Conservation (phyloP, 1,140 invertebrate genomes). For the Pseudomyrmex pallidus region DNA sequence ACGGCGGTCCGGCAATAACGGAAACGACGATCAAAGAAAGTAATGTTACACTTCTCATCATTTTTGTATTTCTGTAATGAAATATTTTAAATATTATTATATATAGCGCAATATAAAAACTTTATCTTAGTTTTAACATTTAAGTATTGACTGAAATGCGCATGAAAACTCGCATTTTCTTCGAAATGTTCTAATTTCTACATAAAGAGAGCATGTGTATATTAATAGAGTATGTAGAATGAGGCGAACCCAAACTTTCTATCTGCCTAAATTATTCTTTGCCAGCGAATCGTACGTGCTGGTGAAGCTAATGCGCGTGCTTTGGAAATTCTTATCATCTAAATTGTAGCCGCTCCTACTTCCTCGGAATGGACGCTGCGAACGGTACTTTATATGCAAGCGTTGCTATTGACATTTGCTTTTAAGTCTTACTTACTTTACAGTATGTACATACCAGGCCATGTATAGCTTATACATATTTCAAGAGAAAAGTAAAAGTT, state of each 20-base stretch:
- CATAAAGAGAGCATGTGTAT: conserved; percentile 8
- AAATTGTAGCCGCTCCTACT: conserved; percentile 30
- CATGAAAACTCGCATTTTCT: conserved; percentile 9
- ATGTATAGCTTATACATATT: not conserved
- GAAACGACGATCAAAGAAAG: conserved; percentile 13
- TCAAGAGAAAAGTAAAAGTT: not conserved
- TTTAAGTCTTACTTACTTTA: not conserved
- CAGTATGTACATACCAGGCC: too few species aligned
- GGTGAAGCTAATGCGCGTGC: conserved; percentile 2
- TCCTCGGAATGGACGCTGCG: conserved; percentile 2
- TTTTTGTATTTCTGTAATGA: too few species aligned
- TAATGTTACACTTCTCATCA: conserved; percentile 15
- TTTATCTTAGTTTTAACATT: too few species aligned
- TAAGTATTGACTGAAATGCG: too few species aligned
- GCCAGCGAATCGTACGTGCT: conserved; percentile 26
- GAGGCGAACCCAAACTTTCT: conserved; percentile 67
- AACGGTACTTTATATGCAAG: conserved; percentile 38
- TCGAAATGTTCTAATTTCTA: conserved; percentile 25
- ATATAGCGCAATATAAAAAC: too few species aligned
- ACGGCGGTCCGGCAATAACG: conserved; percentile 26
- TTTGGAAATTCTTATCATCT: conserved; percentile 29
- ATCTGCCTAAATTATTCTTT: conserved; percentile 66
- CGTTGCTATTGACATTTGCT: conserved; percentile 3
- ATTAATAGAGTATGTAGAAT: not conserved
- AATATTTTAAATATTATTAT: too few species aligned